Base-by-base conservation (phyloP, 2,888 invertebrate genomes). In the Scaeva pyrastri region DNA sequence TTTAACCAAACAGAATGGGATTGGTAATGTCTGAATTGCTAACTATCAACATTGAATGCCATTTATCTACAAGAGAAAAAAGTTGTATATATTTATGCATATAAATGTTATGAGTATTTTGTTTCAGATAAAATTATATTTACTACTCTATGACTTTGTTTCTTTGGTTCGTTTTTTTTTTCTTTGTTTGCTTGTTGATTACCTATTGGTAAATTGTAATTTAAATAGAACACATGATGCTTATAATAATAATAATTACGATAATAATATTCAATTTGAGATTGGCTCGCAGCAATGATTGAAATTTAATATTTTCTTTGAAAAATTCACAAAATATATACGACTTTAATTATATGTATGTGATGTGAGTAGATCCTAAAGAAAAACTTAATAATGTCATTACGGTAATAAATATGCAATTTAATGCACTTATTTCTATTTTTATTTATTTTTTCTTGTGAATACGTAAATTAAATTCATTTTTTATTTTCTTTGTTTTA, bases 391-490 rank as follows among this genome's bases (percentile, higher is more conserved):
- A 66, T 64, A 64, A 23, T 64, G 14, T 26, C 12, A 8, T 48
- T 64, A 68, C 31, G 26, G 48, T 58, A 56, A n/a, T 55, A 60
- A 68, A 80, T 76, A 8, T 43, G 48, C 68, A 68, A 39, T 21
- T 50, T 21, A 45, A 50, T 50, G 36, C 50, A 68, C 43, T 43
- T 81, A 56, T 50, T 48, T 62, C 58, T 73, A 70, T 64, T 43
- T 52, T 14, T 55, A 19, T 41, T 41, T 26, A 2, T 39, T 31
- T 66, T 26, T 31, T 45, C 21, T 16, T 45, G 43, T 71, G 71
- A 72, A 48, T 77, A 64, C 73, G 74, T 86, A 82, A 86, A 86
- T 64, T 82, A 82, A 86, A 86, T 77, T 77, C 77, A 68, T 74
- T 81, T 48, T 21, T 75, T 52, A 12, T 81, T 52, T 80, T 19